A percentile compares a stretch with the other conserved stretches of the same genome.
Conservation (phyloP, 2,888 invertebrate species). For the Cremastobaeus sp. region DNA sequence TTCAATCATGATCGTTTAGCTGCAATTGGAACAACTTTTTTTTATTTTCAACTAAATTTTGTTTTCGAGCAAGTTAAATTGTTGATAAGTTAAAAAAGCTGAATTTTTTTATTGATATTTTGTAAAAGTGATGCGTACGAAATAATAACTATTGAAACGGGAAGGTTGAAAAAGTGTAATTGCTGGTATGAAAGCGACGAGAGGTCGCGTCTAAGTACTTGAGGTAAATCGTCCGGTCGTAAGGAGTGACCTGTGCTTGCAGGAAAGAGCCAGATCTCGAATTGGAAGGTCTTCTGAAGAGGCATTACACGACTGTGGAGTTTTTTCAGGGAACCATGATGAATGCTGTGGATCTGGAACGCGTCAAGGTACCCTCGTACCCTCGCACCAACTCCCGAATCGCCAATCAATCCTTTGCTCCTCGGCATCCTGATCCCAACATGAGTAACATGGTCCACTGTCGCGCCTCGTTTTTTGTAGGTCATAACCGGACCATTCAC, state of each 20-base stretch:
- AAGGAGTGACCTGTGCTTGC: slow-evolving; percentile 80
- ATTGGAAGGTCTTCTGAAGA: slow-evolving; percentile 99
- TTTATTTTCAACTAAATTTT: no score
- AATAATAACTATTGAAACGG: neutral
- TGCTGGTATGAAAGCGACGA: neutral
- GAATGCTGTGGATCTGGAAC: slow-evolving; percentile 99
- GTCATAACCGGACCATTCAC: slow-evolving; percentile 69
- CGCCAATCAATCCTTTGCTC: slow-evolving; percentile 39
- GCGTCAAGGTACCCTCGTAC: slow-evolving; percentile 94
- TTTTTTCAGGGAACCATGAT: slow-evolving; percentile 99
- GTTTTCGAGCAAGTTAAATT: no score
- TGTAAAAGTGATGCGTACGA: neutral
- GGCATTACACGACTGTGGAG: slow-evolving; percentile 99
- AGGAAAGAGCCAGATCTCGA: slow-evolving; percentile 99
- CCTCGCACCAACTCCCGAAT: slow-evolving; percentile 64
- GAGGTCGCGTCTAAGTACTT: slow-evolving; percentile 4
- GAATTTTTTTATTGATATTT: no score
- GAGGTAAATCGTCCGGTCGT: slow-evolving; percentile 69
- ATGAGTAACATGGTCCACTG: slow-evolving; percentile 29
- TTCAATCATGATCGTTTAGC: no score
- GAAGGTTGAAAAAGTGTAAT: neutral
- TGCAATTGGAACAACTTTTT: no score
- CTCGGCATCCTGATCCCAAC: slow-evolving; percentile 24
- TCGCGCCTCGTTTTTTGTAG: slow-evolving; percentile 67
- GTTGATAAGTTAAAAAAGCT: no score